Conservation (phyloP, 2,797 vertebrate genomes). For the Oophaga sylvatica region DNA sequence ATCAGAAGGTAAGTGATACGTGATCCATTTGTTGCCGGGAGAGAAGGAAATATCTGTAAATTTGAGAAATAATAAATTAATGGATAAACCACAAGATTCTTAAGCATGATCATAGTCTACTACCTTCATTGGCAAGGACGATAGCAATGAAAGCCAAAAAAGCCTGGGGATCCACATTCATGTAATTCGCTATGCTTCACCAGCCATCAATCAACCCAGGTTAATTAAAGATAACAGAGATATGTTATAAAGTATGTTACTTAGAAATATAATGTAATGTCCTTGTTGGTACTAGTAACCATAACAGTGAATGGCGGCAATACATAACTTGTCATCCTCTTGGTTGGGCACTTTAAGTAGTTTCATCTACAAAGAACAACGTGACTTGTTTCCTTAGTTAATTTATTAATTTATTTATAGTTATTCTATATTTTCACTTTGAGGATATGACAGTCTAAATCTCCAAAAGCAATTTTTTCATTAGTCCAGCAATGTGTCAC, state of each 20-base stretch:
- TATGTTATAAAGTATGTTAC: neutral
- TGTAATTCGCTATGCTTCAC: conserved; percentile 21
- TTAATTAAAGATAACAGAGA: neutral
- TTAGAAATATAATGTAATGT: neutral
- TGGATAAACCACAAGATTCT: conserved; percentile 42
- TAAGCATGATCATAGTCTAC: conserved; percentile 30
- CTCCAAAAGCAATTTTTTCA: no score
- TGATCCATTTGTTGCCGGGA: conserved; percentile 29
- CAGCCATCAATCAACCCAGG: neutral
- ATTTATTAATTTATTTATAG: no score
- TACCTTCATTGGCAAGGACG: neutral
- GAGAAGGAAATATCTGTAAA: conserved; percentile 43
- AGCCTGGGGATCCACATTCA: conserved; percentile 42
- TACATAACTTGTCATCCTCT: neutral
- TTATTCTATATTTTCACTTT: no score
- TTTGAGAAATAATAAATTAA: conserved; percentile 18
- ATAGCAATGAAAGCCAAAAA: conserved; percentile 29
- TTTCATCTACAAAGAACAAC: neutral
- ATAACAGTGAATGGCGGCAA: neutral
- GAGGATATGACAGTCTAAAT: no score
- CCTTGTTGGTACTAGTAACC: neutral
- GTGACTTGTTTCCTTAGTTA: neutral
- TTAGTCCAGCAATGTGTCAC: no score
- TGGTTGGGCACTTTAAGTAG: neutral
- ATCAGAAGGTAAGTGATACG: conserved; percentile 24